A percentile compares a stretch with the other conserved stretches of the same genome.
Conservation (phyloP, 2,888 invertebrate genomes). For the Corbicula japonica region DNA sequence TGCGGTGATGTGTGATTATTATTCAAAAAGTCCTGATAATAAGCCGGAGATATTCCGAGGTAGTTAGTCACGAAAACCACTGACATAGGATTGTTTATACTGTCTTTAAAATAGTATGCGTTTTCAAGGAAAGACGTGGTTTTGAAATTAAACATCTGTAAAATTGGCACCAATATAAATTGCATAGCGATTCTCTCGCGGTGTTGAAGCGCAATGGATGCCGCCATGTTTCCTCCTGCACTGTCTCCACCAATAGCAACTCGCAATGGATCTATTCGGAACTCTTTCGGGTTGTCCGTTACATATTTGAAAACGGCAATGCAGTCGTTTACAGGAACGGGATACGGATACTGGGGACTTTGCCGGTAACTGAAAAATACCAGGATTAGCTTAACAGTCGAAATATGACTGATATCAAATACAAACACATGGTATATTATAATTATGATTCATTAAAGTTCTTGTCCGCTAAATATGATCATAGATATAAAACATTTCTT, state of each 20-base stretch:
- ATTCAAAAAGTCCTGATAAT: slow-evolving; percentile 56
- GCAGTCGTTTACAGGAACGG: slow-evolving; percentile 70
- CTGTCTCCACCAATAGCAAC: slow-evolving; percentile 77
- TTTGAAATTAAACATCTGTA: slow-evolving; percentile 77
- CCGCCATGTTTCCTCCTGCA: slow-evolving; percentile 75
- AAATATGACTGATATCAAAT: background rate
- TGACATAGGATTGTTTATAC: slow-evolving; percentile 64
- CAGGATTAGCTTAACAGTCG: no score
- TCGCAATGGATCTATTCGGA: slow-evolving; percentile 72
- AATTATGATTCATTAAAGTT: no score
- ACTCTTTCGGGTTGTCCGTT: slow-evolving; percentile 69
- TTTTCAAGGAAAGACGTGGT: slow-evolving; percentile 70
- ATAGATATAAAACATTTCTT: no score
- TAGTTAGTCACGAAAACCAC: slow-evolving; percentile 69
- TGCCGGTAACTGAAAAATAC: slow-evolving; percentile 70
- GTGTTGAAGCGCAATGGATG: slow-evolving; percentile 66
- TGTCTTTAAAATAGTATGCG: slow-evolving; percentile 64
- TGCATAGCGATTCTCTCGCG: slow-evolving; percentile 76
- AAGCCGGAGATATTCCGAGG: slow-evolving; percentile 58
- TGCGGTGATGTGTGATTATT: slow-evolving; percentile 71
- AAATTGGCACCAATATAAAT: slow-evolving; percentile 85
- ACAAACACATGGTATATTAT: background rate
- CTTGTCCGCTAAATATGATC: no score
- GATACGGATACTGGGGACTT: slow-evolving; percentile 72
- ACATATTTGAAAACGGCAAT: slow-evolving; percentile 76